A percentile compares a stretch with the other conserved stretches of the same genome.
Evolutionary conservation across 1,140 invertebrate species (phyloP).

Genomic region (Euura saliciscinereae): DNA sequence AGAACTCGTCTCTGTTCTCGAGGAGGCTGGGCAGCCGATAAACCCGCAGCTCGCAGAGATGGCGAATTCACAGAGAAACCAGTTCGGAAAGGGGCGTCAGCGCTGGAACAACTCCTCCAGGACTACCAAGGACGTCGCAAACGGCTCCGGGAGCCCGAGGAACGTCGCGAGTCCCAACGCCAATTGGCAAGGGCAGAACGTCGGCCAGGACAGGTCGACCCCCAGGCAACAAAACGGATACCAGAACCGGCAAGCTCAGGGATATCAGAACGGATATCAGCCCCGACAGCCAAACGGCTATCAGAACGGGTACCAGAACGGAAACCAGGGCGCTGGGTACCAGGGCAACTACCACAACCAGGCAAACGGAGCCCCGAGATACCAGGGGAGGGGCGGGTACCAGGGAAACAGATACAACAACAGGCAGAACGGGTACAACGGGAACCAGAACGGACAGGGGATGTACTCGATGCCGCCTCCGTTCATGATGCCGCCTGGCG

Average conservation of each 20-base stretch:
- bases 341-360: conserved; percentile 24
- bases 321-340: conserved; percentile 23
- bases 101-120: conserved; percentile 58
- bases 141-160: conserved; percentile 47
- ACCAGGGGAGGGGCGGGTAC: conserved; percentile 38
- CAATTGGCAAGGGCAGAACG: conserved; percentile 44
- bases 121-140: conserved; percentile 49
- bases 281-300: conserved; percentile 17
- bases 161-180: conserved; percentile 52
- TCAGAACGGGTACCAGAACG: conserved; percentile 36
- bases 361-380: conserved; percentile 35
- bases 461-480: conserved; percentile 62
- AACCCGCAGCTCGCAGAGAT: conserved; percentile 74
- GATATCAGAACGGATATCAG: conserved; percentile 45
- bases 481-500: conserved; percentile 59
- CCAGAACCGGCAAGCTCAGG: conserved; percentile 45
- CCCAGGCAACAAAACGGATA: conserved; percentile 50
- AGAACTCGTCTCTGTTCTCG: conserved; percentile 86
- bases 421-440: conserved; percentile 43
- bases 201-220: conserved; percentile 35
- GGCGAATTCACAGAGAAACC: conserved; percentile 59
- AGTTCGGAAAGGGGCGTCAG: conserved; percentile 57
- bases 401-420: conserved; percentile 39
- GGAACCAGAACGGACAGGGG: conserved; percentile 52
- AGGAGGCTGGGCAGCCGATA: conserved; percentile 92